Percentiles rank a stretch among this genome's conserved stretches.
Evolutionary conservation across 2,113 vertebrate species (phyloP).

Genomic region (Tricholaema leucomelas): DNA sequence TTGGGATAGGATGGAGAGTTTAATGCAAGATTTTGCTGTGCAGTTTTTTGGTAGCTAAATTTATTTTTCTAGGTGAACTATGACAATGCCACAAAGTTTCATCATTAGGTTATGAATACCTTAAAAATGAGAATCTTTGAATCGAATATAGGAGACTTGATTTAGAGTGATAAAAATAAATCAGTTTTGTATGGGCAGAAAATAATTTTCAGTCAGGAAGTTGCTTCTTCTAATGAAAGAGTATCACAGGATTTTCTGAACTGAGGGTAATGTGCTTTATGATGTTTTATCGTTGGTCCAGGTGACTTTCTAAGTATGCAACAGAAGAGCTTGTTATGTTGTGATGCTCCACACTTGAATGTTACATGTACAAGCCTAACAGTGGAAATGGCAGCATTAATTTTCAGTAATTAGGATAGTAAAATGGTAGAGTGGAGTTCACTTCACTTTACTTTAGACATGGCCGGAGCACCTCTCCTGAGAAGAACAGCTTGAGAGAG

Average conservation of each 20-base stretch:
- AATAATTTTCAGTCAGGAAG: neutral
- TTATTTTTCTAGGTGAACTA: neutral
- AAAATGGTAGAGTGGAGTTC: neutral
- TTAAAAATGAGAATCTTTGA: neutral
- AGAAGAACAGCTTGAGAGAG: neutral
- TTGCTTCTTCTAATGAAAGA: neutral
- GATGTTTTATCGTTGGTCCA: neutral
- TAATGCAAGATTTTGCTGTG: neutral
- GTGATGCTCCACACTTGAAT: neutral
- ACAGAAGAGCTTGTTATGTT: neutral
- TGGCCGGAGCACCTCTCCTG: neutral
- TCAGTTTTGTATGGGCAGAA: neutral
- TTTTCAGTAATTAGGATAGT: neutral
- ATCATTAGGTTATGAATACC: neutral
- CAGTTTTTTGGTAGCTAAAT: neutral
- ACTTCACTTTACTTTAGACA: neutral
- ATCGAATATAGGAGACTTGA: neutral
- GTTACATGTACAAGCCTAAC: neutral
- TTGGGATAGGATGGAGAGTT: neutral
- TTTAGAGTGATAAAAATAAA: neutral
- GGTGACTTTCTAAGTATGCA: neutral
- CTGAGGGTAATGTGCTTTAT: neutral
- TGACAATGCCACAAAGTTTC: neutral
- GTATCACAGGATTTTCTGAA: neutral
- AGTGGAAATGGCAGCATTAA: neutral